Conservation (phyloP, 1,140 invertebrate genomes). For the Achatina immaculata region DNA sequence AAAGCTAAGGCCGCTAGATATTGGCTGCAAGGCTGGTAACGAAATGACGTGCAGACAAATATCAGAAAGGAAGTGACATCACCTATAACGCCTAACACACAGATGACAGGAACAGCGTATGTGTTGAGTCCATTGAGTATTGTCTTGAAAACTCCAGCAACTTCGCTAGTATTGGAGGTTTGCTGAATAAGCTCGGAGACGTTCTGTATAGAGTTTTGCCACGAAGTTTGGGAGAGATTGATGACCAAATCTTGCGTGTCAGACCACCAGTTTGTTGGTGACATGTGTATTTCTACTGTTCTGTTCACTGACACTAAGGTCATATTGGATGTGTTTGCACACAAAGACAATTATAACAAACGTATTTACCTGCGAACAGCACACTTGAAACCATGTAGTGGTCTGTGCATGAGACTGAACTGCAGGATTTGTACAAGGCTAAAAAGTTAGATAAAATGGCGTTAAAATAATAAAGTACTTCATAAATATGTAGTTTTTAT, state of each 20-base stretch:
- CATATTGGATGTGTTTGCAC: too few species aligned
- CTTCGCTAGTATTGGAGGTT: neutral
- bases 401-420: too few species aligned
- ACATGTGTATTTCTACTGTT: neutral
- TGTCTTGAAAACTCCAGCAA: neutral
- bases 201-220: neutral
- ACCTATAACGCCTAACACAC: constrained; percentile 73
- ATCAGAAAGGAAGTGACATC: constrained; percentile 75
- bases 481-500: too few species aligned
- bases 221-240: neutral
- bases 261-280: neutral
- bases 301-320: too few species aligned
- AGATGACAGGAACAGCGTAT: constrained; percentile 75
- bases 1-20: constrained; percentile 75
- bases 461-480: too few species aligned
- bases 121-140: constrained; percentile 68
- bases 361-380: too few species aligned
- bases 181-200: neutral
- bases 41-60: constrained; percentile 75
- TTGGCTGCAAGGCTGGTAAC: constrained; percentile 75
- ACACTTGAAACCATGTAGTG: too few species aligned
- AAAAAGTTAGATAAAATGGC: too few species aligned
- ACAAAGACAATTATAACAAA: too few species aligned
- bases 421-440: too few species aligned
- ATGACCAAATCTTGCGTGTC: neutral